These are phyloP conservation scores for Brachionichthys hirsutus DNA, from an alignment of 2,113 vertebrate species.

Conservation along the genomic window DNA sequence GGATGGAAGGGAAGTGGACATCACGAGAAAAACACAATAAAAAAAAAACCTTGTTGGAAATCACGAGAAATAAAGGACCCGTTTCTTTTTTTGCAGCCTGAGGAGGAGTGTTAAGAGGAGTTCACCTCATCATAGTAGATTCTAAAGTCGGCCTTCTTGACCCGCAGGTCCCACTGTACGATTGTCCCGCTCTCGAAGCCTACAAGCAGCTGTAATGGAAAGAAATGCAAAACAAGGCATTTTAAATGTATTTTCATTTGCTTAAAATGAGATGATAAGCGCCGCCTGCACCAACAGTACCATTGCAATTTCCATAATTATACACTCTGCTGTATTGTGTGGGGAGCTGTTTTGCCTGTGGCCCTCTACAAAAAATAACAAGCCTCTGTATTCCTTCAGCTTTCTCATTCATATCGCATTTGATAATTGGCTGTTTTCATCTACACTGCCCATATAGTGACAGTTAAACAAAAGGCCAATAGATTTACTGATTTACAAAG, in stretches of 20 bases:
- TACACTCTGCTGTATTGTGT: background rate
- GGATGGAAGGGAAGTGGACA: conserved; percentile 11
- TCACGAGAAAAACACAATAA: background rate
- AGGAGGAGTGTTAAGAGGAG: background rate
- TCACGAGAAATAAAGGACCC: no score
- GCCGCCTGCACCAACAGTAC: background rate
- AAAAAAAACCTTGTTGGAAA: conserved; percentile 14
- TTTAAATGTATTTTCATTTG: background rate
- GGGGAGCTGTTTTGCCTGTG: background rate
- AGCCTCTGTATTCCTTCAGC: background rate
- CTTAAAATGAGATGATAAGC: conserved; percentile 3
- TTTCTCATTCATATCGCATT: background rate
- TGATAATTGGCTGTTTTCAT: background rate
- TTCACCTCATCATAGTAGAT: conserved; percentile 98
- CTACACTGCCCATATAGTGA: background rate
- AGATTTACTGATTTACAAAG: background rate
- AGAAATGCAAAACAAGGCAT: background rate
- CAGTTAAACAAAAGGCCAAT: background rate
- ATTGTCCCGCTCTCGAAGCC: conserved; percentile 97
- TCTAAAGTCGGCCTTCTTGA: conserved; percentile 92
- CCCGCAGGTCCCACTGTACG: conserved; percentile 93
- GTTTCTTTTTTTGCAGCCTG: background rate
- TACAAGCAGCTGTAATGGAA: conserved; percentile 84
- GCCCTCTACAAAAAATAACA: background rate
- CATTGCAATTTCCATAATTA: background rate